These are phyloP conservation scores for Eonycteris spelaea DNA, from an alignment of 2,113 vertebrate species.

Conservation along the genomic window DNA sequence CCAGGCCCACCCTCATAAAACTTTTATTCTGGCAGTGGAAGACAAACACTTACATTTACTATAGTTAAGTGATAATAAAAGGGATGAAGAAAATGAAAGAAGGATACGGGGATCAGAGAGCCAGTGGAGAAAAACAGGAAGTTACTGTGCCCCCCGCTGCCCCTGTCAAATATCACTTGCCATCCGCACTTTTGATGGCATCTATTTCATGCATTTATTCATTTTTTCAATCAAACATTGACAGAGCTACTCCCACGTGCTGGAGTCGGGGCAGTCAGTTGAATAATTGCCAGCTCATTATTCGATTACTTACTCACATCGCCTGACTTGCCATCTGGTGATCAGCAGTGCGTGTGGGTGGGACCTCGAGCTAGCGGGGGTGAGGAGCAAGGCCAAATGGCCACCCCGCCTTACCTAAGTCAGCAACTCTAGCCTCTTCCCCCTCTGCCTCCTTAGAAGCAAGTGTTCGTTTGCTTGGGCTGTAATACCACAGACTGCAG, in stretches of 20 bases:
- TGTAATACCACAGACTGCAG: not conserved
- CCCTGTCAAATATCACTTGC: not conserved
- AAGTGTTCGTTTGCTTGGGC: rapidly evolving
- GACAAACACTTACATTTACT: not conserved
- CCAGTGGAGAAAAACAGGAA: not conserved
- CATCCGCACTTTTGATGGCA: not conserved
- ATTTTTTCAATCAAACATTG: conserved; percentile 37
- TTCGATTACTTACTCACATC: not conserved
- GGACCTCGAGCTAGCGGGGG: not conserved
- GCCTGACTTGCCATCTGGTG: not conserved
- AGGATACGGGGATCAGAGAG: not conserved
- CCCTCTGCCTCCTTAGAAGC: not conserved
- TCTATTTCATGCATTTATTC: conserved; percentile 29
- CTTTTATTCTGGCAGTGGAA: not conserved
- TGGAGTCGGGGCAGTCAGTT: not conserved
- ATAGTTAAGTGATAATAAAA: not conserved
- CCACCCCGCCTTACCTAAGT: not conserved
- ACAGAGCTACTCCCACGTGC: not conserved
- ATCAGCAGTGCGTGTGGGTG: not conserved
- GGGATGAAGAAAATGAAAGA: not conserved
- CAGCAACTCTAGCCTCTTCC: not conserved
- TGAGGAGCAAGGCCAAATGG: not conserved
- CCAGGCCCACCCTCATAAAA: not conserved
- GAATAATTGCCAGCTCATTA: conserved; percentile 3
- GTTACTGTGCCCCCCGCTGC: not conserved